These are phyloP conservation scores for Armadillidium nasatum DNA, from an alignment of 1,140 invertebrate species.

Conservation along the genomic window DNA sequence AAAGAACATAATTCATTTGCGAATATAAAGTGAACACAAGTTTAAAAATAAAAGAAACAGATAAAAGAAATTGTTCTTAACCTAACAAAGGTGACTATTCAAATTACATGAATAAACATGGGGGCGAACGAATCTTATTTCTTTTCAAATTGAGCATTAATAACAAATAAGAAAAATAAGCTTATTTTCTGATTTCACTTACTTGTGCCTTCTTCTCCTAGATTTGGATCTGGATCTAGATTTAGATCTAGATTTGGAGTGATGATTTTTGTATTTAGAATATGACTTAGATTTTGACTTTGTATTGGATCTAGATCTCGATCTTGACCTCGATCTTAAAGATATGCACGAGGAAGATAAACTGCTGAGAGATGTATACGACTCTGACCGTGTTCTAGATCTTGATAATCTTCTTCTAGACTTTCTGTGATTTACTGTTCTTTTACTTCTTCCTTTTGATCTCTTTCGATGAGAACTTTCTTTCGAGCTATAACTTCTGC, in stretches of 20 bases:
- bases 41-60: no score
- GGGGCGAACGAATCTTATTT: no score
- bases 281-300: neutral
- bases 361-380: neutral
- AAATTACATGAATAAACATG: no score
- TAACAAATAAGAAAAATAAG: no score
- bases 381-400: neutral
- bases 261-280: neutral
- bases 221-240: constrained; percentile 1
- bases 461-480: neutral
- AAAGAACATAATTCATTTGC: no score
- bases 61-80: no score
- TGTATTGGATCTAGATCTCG: neutral
- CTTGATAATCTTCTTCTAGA: neutral
- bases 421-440: neutral
- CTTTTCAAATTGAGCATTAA: no score
- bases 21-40: no score
- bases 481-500: neutral
- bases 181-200: neutral
- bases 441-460: neutral
- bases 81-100: no score
- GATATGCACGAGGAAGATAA: neutral
- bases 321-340: neutral
- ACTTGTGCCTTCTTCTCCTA: neutral
- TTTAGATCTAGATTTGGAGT: neutral